Evolutionary conservation across 2,113 vertebrate species (phyloP).

Genomic region (Marmota monax): DNA sequence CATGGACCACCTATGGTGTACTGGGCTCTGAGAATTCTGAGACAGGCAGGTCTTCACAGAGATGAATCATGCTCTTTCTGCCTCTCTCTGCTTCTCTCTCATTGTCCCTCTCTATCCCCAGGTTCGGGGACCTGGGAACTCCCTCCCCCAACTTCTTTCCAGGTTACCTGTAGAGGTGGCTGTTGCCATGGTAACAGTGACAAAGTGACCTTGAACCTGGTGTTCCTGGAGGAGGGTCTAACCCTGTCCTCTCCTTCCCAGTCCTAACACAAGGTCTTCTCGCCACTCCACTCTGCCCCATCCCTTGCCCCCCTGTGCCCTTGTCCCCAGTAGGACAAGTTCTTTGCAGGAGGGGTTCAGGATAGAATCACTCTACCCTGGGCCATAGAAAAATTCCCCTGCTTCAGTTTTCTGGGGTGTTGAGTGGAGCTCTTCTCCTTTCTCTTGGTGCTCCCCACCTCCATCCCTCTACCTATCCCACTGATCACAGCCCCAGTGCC

Average conservation of each 20-base stretch:
- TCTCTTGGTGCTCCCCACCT: not conserved
- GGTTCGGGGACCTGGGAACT: conserved; percentile 9
- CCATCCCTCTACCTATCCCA: not conserved
- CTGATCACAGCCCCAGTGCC: not conserved
- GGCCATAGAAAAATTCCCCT: not conserved
- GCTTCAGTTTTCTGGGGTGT: not conserved
- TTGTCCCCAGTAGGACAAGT: not conserved
- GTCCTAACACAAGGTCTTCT: not conserved
- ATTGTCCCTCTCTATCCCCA: not conserved
- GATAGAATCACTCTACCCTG: not conserved
- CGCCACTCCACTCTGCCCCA: not conserved
- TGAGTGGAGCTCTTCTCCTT: not conserved
- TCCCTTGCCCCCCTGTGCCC: not conserved
- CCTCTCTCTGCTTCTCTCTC: not conserved
- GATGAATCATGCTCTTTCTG: not conserved
- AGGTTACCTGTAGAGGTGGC: conserved; percentile 69
- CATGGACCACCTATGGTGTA: conserved; percentile 8
- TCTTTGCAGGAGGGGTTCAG: not conserved
- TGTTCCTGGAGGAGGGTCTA: not conserved
- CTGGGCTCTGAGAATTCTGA: not conserved
- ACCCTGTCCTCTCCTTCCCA: not conserved
- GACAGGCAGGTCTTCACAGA: not conserved
- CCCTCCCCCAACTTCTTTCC: not conserved
- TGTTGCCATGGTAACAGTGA: conserved; percentile 72
- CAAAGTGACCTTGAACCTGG: conserved; percentile 77